A percentile compares a stretch with the other conserved stretches of the same genome.
These are phyloP conservation scores for Polymixis lichenea DNA, from an alignment of 2,888 invertebrate species.

Conservation along the genomic window DNA sequence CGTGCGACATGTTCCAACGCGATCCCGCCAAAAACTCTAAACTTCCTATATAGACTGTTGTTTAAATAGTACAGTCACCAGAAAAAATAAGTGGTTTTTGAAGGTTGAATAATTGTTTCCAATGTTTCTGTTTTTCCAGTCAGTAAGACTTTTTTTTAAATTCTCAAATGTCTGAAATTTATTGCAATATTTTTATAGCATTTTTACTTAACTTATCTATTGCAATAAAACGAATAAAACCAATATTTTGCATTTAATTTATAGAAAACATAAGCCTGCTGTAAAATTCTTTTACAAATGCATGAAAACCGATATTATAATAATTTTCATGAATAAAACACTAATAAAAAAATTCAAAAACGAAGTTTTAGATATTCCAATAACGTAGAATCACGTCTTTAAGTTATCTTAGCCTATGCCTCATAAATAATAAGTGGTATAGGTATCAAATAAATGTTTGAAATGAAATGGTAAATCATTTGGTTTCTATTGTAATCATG, in stretches of 20 bases:
- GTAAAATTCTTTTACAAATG: not conserved
- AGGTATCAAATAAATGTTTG: slow-evolving; percentile 1
- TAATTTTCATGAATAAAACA: slow-evolving; percentile 23
- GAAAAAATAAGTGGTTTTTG: not conserved
- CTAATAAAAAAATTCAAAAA: slow-evolving; percentile 17
- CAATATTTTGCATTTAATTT: slow-evolving; percentile 10
- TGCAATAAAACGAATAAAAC: slow-evolving; percentile 17
- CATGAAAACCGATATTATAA: slow-evolving; percentile 15
- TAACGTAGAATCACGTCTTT: slow-evolving; percentile 23
- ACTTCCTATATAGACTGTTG: not conserved
- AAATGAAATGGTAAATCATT: slow-evolving; percentile 36
- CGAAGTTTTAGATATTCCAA: slow-evolving; percentile 29
- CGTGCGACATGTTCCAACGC: no score
- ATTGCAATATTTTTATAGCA: not conserved
- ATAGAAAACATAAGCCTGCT: slow-evolving; percentile 9
- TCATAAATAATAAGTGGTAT: slow-evolving; percentile 42
- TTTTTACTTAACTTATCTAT: not conserved
- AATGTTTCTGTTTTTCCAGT: not conserved
- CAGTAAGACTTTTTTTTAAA: no score
- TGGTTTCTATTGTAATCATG: slow-evolving; percentile 25
- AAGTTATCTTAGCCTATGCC: slow-evolving; percentile 8
- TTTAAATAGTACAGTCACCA: not conserved
- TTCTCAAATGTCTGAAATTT: not conserved
- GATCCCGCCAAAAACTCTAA: no score
- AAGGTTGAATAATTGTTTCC: not conserved